phyloP scores from a whole-genome alignment of 2,113 vertebrate genomes.

The Motacilla tschutschensis region DNA sequence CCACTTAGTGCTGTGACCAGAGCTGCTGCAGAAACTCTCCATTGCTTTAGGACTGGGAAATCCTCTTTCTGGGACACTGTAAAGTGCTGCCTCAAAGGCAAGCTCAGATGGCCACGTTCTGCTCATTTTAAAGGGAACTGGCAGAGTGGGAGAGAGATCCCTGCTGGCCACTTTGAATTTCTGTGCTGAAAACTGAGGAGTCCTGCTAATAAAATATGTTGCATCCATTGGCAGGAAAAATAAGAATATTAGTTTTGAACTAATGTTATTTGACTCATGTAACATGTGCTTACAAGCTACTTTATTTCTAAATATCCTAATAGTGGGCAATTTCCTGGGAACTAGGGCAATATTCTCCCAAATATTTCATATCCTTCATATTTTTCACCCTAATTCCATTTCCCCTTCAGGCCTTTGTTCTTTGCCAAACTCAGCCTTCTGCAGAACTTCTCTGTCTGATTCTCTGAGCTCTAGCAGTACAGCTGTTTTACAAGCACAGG shows the following conservation, averaged over 20 bases:
- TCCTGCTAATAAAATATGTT: neutral
- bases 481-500: neutral
- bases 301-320: neutral
- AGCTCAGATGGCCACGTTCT: neutral
- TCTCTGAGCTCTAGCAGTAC: neutral
- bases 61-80: neutral
- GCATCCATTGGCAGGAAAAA: neutral
- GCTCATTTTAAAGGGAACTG: neutral
- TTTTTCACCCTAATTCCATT: neutral
- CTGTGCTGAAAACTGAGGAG: neutral
- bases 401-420: neutral
- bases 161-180: neutral
- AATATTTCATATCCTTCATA: neutral
- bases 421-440: neutral
- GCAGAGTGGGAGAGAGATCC: neutral
- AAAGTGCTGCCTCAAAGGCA: neutral
- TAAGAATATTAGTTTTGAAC: neutral
- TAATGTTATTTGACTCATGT: neutral
- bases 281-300: neutral
- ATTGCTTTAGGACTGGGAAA: neutral
- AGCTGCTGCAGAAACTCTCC: conserved; percentile 23
- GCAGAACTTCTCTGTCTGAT: neutral
- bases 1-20: conserved; percentile 3
- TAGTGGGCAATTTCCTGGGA: neutral
- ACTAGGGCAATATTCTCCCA: neutral